These are phyloP conservation scores for Staurois parvus DNA, from an alignment of 2,797 vertebrate species.

Conservation along the genomic window DNA sequence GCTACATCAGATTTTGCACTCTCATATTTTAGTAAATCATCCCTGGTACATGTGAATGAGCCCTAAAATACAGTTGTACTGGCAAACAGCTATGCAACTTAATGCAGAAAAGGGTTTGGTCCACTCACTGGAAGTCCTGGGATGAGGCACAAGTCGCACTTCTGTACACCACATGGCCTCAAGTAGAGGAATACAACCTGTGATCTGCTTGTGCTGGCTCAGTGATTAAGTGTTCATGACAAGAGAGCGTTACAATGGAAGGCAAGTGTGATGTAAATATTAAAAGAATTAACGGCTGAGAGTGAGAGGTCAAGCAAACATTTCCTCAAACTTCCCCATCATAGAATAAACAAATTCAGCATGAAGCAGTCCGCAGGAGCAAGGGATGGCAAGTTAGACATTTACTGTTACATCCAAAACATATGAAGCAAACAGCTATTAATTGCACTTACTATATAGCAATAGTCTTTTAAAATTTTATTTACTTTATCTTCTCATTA, in stretches of 20 bases:
- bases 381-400: not conserved
- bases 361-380: not conserved
- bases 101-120: not conserved
- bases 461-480: not conserved
- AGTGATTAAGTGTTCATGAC: constrained; percentile 12
- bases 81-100: no score
- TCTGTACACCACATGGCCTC: not conserved
- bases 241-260: constrained; percentile 32
- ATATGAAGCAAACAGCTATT: not conserved
- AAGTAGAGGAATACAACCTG: not conserved
- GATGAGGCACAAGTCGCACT: not conserved
- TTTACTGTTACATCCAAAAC: not conserved
- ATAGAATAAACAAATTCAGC: constrained; percentile 11
- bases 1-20: no score
- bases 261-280: constrained; percentile 43
- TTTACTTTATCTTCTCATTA: not conserved
- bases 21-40: no score
- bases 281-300: not conserved
- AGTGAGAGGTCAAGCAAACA: constrained; percentile 32
- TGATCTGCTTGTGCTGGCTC: not conserved
- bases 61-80: no score
- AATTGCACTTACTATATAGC: not conserved
- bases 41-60: no score
- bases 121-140: not conserved
- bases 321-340: not conserved